Conservation (phyloP, 2,113 vertebrate genomes). For the Cheirogaleus medius region DNA sequence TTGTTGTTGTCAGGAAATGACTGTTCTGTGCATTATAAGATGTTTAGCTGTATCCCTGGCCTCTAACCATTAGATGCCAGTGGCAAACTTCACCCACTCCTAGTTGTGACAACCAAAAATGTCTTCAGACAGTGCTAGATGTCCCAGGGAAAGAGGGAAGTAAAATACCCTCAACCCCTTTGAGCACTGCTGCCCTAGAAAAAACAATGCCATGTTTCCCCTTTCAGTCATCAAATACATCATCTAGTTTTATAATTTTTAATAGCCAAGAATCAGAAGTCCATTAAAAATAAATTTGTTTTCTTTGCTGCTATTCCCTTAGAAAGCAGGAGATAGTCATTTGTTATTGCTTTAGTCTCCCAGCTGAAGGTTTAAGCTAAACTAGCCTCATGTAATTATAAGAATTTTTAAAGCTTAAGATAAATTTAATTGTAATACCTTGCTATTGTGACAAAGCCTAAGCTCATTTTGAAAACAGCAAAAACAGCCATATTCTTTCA, state of each 20-base stretch:
- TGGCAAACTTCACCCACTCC: neutral
- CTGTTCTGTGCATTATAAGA: neutral
- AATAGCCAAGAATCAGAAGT: constrained; percentile 74
- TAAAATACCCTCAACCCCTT: neutral
- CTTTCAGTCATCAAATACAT: neutral
- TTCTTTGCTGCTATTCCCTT: constrained; percentile 80
- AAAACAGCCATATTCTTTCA: neutral
- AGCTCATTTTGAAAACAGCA: constrained; percentile 40
- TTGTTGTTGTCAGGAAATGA: neutral
- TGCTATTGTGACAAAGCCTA: constrained; percentile 42
- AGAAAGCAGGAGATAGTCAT: constrained; percentile 81
- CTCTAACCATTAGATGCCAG: neutral
- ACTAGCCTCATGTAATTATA: constrained; percentile 74
- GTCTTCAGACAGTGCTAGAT: neutral
- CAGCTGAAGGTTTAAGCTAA: constrained; percentile 56
- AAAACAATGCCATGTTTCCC: neutral
- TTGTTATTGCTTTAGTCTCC: constrained; percentile 69
- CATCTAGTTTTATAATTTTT: constrained; percentile 76
- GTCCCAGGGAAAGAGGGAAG: neutral
- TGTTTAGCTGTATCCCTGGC: neutral
- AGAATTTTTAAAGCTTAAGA: constrained; percentile 62
- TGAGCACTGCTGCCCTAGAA: neutral
- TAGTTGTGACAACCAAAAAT: neutral
- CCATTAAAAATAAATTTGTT: constrained; percentile 63
- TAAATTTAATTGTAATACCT: constrained; percentile 54